Conservation (phyloP, 1,140 invertebrate genomes). For the Drosophila auraria region DNA sequence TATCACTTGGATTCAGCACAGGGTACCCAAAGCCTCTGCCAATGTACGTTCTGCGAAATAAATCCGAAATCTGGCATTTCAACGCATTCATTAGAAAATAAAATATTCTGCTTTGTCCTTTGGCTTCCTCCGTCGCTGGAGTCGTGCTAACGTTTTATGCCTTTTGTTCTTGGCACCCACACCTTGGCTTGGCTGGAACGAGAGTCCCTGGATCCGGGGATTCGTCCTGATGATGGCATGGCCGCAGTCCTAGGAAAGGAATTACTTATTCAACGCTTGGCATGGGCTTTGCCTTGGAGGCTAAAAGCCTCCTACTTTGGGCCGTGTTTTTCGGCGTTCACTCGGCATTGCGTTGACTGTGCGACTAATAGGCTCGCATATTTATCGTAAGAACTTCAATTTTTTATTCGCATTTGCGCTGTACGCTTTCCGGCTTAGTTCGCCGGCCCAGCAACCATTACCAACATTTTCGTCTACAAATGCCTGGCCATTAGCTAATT, state of each 20-base stretch:
- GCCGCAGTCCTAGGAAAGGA: constrained; percentile 21
- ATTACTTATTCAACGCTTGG: constrained; percentile 73
- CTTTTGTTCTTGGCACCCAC: constrained; percentile 59
- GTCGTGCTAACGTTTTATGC: constrained; percentile 47
- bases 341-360: constrained; percentile 38
- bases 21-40: constrained; percentile 11
- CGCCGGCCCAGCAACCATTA: constrained; percentile 52
- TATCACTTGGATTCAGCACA: background rate
- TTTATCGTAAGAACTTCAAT: constrained; percentile 78
- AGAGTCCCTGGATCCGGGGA: constrained; percentile 8
- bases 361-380: constrained; percentile 73
- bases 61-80: constrained; percentile 66
- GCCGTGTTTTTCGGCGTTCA: constrained; percentile 12
- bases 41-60: constrained; percentile 10
- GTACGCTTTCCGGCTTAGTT: constrained; percentile 62
- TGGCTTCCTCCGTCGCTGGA: constrained; percentile 15
- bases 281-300: constrained; percentile 29
- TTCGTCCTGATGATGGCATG: constrained; percentile 16
- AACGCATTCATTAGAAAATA: constrained; percentile 70
- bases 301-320: constrained; percentile 39
- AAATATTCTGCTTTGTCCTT: constrained; percentile 69
- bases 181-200: constrained; percentile 26
- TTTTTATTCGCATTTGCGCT: constrained; percentile 66
- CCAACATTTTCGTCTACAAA: constrained; percentile 56
- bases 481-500: constrained; percentile 59